Conservation (phyloP, 1,140 invertebrate species). For the Ceratina australensis region DNA sequence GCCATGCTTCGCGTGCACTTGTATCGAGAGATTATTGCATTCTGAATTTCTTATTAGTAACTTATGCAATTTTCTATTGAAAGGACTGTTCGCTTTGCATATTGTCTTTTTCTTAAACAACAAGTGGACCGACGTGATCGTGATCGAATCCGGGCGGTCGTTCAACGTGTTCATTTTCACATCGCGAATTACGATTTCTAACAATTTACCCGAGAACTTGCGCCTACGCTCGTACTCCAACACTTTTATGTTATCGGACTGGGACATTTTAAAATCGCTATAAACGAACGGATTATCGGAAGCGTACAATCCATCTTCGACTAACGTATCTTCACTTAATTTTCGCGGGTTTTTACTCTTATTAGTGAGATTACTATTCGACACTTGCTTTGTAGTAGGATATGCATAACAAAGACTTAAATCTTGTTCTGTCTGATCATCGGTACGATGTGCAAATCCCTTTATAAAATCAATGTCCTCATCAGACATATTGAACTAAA, state of each 20-base stretch:
- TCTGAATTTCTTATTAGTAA: slow-evolving; percentile 69
- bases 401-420: slow-evolving; percentile 59
- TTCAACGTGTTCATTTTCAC: slow-evolving; percentile 59
- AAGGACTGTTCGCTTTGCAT: slow-evolving; percentile 68
- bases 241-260: slow-evolving; percentile 45
- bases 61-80: slow-evolving; percentile 74
- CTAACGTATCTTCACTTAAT: slow-evolving; percentile 31
- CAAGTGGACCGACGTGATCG: slow-evolving; percentile 65
- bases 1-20: slow-evolving; percentile 61
- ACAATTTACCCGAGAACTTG: slow-evolving; percentile 61
- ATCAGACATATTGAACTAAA: slow-evolving; percentile 27
- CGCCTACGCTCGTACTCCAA: slow-evolving; percentile 55
- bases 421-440: slow-evolving; percentile 48
- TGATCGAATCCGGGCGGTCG: slow-evolving; percentile 31
- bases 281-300: slow-evolving; percentile 65
- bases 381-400: slow-evolving; percentile 53
- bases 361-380: slow-evolving; percentile 54
- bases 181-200: slow-evolving; percentile 73
- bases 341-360: slow-evolving; percentile 31
- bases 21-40: slow-evolving; percentile 65
- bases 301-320: slow-evolving; percentile 72
- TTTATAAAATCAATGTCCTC: slow-evolving; percentile 56
- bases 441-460: slow-evolving; percentile 7
- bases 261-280: slow-evolving; percentile 66
- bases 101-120: slow-evolving; percentile 70